Evolutionary conservation across 2,113 vertebrate species (phyloP).

Genomic region (Gambusia holbrooki): DNA sequence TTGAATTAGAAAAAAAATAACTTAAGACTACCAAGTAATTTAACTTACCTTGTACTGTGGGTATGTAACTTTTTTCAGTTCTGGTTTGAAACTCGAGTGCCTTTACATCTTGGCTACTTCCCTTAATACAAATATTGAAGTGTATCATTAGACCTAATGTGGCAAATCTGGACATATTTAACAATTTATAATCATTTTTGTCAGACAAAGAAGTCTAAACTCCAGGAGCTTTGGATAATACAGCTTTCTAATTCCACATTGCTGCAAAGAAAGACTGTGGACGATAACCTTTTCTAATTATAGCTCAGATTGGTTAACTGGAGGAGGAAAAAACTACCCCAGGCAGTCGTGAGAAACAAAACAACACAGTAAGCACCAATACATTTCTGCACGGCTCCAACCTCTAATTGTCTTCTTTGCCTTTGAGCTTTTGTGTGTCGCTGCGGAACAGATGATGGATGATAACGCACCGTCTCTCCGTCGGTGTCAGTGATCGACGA

Average conservation of each 20-base stretch:
- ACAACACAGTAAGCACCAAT: constrained; percentile 41
- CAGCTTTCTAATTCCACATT: neutral
- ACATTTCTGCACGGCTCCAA: constrained; percentile 24
- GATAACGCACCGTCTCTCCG: constrained; percentile 43
- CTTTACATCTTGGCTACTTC: too few relatives aligned
- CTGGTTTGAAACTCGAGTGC: too few relatives aligned
- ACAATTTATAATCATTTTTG: too few relatives aligned
- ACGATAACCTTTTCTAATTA: constrained; percentile 57
- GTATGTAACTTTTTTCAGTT: too few relatives aligned
- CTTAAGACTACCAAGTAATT: too few relatives aligned
- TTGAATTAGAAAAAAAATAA: too few relatives aligned
- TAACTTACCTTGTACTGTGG: too few relatives aligned
- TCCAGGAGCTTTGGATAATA: neutral
- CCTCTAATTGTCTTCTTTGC: constrained; percentile 5
- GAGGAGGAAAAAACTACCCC: constrained; percentile 11
- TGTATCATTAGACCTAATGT: too few relatives aligned
- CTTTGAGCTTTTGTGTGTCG: constrained; percentile 25
- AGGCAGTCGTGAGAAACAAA: constrained; percentile 43
- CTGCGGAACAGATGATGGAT: constrained; percentile 29
- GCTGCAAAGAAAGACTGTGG: constrained; percentile 37
- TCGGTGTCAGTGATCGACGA: constrained; percentile 58
- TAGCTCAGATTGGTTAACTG: constrained; percentile 23
- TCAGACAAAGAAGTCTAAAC: too few relatives aligned
- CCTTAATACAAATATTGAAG: too few relatives aligned
- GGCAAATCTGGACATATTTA: too few relatives aligned